phyloP scores from a whole-genome alignment of 2,888 invertebrate genomes.

The Zeuzera pyrina region DNA sequence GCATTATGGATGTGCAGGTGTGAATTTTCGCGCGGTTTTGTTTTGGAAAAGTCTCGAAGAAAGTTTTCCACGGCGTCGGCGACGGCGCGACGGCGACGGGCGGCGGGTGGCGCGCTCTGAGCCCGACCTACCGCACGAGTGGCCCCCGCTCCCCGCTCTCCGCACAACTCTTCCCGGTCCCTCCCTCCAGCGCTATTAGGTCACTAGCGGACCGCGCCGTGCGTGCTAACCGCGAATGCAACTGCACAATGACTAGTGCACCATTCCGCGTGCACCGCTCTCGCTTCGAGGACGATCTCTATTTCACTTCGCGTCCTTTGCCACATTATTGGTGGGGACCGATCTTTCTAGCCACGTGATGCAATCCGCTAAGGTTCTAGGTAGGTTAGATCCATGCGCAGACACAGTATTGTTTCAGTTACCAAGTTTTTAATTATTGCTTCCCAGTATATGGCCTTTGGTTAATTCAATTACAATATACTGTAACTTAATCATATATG shows the following conservation, averaged over 20 bases:
- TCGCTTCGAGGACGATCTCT: constrained; percentile 74
- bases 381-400: constrained; percentile 39
- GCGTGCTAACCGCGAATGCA: constrained; percentile 70
- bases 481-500: no score
- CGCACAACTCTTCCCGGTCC: constrained; percentile 60
- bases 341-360: constrained; percentile 69
- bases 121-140: constrained; percentile 70
- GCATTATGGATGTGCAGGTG: constrained; percentile 27
- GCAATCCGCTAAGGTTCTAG: constrained; percentile 55
- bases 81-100: constrained; percentile 49
- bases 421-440: no score
- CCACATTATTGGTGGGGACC: constrained; percentile 69
- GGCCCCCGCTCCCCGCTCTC: constrained; percentile 45
- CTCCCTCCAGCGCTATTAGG: constrained; percentile 72
- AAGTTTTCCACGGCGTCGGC: constrained; percentile 62
- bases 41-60: constrained; percentile 69
- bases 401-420: constrained; percentile 42
- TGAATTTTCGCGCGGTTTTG: constrained; percentile 49
- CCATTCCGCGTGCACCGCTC: constrained; percentile 70
- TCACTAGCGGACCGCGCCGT: constrained; percentile 68
- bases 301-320: constrained; percentile 70
- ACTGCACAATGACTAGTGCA: constrained; percentile 70
- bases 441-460: no score
- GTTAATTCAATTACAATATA: no score
- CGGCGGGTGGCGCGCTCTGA: constrained; percentile 62